These are phyloP conservation scores for Craseonycteris thonglongyai DNA, from an alignment of 2,113 vertebrate species.

Conservation along the genomic window DNA sequence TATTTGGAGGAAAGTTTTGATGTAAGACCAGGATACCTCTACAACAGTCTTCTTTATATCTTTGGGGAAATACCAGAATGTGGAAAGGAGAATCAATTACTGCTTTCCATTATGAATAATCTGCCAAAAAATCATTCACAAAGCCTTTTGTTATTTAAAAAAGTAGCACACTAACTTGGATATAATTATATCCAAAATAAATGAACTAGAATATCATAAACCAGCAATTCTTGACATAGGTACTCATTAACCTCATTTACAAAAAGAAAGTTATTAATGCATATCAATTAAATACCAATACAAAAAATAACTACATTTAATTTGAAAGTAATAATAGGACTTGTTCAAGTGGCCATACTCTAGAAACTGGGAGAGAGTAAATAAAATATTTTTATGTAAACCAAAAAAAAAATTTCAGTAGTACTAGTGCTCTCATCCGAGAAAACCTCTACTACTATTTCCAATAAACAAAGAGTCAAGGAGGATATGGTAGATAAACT, in stretches of 20 bases:
- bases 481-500: background rate
- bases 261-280: background rate
- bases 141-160: background rate
- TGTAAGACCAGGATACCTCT: background rate
- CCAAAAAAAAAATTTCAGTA: background rate
- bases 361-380: background rate
- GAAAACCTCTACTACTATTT: background rate
- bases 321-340: background rate
- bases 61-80: background rate
- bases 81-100: background rate
- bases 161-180: background rate
- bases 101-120: background rate
- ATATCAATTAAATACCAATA: background rate
- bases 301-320: background rate
- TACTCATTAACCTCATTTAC: background rate
- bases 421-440: background rate
- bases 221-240: background rate
- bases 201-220: background rate
- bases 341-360: constrained; percentile 5
- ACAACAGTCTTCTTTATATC: background rate
- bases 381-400: background rate
- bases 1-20: background rate
- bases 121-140: background rate
- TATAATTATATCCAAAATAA: constrained; percentile 23
- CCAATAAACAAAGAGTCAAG: background rate